These are phyloP conservation scores for Euplexia lucipara DNA, from an alignment of 2,888 invertebrate species.

Conservation along the genomic window DNA sequence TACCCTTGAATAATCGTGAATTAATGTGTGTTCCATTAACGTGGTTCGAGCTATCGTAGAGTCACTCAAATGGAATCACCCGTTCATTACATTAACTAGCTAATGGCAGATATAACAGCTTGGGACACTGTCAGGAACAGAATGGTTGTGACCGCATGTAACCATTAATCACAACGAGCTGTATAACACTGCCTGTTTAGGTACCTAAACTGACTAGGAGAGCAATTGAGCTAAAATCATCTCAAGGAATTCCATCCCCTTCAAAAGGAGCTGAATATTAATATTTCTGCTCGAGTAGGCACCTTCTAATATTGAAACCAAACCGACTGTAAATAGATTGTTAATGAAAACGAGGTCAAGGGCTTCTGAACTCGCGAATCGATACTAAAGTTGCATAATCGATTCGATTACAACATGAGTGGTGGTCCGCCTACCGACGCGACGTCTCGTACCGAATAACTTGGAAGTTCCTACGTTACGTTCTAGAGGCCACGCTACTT, in stretches of 20 bases:
- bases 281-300: constrained; percentile 35
- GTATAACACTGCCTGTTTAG: constrained; percentile 16
- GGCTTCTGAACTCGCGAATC: constrained; percentile 60
- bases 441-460: constrained; percentile 23
- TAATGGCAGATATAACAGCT: constrained; percentile 44
- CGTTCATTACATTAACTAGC: constrained; percentile 19
- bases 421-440: constrained; percentile 33
- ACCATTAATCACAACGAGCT: constrained; percentile 46
- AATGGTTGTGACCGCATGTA: constrained; percentile 25
- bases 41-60: not conserved
- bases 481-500: constrained; percentile 85
- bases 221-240: constrained; percentile 15
- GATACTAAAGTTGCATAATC: constrained; percentile 59
- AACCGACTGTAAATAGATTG: constrained; percentile 53
- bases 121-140: constrained; percentile 26
- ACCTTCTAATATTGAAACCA: constrained; percentile 44
- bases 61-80: constrained; percentile 9
- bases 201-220: constrained; percentile 19
- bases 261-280: constrained; percentile 34
- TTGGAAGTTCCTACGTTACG: constrained; percentile 71
- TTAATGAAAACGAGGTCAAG: constrained; percentile 65
- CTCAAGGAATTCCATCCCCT: constrained; percentile 25
- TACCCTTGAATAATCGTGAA: not conserved
- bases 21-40: not conserved
- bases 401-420: constrained; percentile 58